Conservation (phyloP, 2,113 vertebrate species). For the Scortum barcoo region DNA sequence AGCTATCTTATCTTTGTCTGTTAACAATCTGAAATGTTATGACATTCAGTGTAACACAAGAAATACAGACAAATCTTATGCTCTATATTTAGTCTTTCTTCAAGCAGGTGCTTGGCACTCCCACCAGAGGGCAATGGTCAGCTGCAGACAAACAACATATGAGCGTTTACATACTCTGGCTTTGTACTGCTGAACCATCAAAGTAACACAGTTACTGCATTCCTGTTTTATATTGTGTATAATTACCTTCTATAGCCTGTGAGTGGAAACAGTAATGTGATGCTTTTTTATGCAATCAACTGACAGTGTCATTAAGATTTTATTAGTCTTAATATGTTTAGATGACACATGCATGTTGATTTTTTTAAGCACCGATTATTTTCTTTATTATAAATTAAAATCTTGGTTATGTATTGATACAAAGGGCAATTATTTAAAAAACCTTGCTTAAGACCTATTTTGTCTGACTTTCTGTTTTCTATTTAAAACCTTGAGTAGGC, state of each 20-base stretch:
- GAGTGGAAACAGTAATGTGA: conserved; percentile 29
- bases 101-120: conserved; percentile 52
- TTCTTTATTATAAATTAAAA: conserved; percentile 20
- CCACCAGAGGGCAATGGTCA: conserved; percentile 83
- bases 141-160: conserved; percentile 57
- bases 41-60: conserved; percentile 28
- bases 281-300: too few species aligned
- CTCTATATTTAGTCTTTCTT: conserved; percentile 40
- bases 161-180: conserved; percentile 22
- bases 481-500: conserved; percentile 47
- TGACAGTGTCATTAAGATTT: not conserved
- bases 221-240: conserved; percentile 46
- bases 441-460: conserved; percentile 31
- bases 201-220: conserved; percentile 48
- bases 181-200: conserved; percentile 56
- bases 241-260: conserved; percentile 29
- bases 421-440: conserved; percentile 17
- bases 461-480: conserved; percentile 42
- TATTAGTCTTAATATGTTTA: conserved; percentile 10
- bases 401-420: not conserved
- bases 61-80: conserved; percentile 29
- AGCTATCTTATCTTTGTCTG: too few species aligned
- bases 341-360: not conserved
- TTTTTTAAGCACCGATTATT: conserved; percentile 26
- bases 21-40: not conserved